These are phyloP conservation scores for Philopotamus ludificatus DNA, from an alignment of 1,140 invertebrate species.

Conservation along the genomic window DNA sequence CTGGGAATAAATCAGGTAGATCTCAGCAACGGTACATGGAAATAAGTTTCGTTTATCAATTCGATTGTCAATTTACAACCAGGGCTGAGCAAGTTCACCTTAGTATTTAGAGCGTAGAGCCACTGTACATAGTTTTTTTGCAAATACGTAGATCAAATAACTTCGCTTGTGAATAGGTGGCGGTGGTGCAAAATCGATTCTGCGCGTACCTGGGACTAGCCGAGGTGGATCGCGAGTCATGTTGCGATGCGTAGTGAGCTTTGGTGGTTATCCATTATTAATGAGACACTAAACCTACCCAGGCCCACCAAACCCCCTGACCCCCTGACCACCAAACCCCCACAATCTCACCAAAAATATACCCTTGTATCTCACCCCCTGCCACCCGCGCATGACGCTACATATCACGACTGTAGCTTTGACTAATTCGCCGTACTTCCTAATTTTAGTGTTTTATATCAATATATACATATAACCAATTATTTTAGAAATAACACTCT, in stretches of 20 bases:
- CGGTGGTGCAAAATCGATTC: constrained; percentile 43
- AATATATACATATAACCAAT: constrained; percentile 5
- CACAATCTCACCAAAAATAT: constrained; percentile 14
- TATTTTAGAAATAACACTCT: too few relatives aligned
- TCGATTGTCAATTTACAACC: constrained; percentile 13
- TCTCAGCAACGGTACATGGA: too few relatives aligned
- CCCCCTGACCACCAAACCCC: background rate
- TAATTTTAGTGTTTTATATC: too few relatives aligned
- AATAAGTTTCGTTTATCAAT: too few relatives aligned
- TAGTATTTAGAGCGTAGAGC: constrained; percentile 37
- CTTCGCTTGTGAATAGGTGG: constrained; percentile 39
- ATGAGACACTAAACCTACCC: background rate
- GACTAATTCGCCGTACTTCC: too few relatives aligned
- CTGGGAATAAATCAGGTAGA: constrained; percentile 31
- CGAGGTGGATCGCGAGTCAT: constrained; percentile 1
- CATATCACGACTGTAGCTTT: constrained; percentile 11
- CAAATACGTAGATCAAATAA: constrained; percentile 37
- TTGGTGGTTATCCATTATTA: background rate
- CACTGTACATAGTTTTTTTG: constrained; percentile 39
- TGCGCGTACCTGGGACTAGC: constrained; percentile 24
- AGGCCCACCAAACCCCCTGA: background rate
- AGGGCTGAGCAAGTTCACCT: constrained; percentile 39
- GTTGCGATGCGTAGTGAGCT: background rate
- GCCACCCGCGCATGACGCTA: constrained; percentile 7
- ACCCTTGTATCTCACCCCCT: background rate